Conservation (phyloP, 2,113 vertebrate species). For the Meles meles region DNA sequence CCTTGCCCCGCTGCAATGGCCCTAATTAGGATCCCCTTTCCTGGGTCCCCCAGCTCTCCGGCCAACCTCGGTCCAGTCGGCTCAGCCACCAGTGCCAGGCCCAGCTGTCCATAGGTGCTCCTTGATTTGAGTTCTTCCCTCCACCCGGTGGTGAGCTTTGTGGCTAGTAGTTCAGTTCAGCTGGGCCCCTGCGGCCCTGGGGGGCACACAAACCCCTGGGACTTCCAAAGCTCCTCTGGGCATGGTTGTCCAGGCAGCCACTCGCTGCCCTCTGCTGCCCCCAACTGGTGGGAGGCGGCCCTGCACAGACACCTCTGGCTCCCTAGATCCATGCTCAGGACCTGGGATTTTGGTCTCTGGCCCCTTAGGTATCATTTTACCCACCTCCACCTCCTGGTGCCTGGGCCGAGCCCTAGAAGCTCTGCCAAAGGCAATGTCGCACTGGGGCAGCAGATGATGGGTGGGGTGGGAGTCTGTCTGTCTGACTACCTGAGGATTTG, state of each 20-base stretch:
- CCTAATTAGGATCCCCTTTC: neutral
- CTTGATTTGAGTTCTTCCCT: neutral
- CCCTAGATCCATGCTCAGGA: neutral
- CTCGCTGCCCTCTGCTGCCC: constrained; percentile 74
- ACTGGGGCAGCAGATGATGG: neutral
- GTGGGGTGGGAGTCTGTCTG: neutral
- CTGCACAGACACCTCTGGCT: neutral
- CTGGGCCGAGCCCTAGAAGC: neutral
- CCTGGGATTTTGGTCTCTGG: neutral
- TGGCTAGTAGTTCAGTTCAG: neutral
- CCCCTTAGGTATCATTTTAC: neutral
- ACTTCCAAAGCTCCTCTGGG: neutral
- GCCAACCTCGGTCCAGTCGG: neutral
- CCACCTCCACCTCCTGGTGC: neutral
- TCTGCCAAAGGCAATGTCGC: neutral
- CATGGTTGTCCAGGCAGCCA: neutral
- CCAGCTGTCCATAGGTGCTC: neutral
- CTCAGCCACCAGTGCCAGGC: neutral
- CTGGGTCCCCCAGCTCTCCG: neutral
- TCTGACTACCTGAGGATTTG: neutral
- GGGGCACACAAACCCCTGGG: neutral
- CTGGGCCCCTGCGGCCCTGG: fast-evolving
- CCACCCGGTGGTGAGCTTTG: neutral
- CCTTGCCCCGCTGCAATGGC: neutral
- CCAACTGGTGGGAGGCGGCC: constrained; percentile 47